Evolutionary conservation across 2,797 vertebrate species (phyloP).

Genomic region (Acestrorhynchus altus): DNA sequence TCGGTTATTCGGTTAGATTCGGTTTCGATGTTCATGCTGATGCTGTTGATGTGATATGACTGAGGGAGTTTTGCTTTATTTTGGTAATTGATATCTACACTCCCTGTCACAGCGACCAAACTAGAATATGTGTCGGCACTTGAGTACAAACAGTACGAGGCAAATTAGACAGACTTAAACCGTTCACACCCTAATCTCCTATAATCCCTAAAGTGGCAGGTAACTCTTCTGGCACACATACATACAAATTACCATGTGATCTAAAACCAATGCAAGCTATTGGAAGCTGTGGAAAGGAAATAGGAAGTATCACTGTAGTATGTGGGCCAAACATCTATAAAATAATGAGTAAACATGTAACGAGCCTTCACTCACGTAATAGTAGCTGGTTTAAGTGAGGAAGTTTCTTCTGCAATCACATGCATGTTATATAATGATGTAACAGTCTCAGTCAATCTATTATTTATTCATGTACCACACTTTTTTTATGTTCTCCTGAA

Average conservation of each 20-base stretch:
- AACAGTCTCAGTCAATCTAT: slow-evolving; percentile 24
- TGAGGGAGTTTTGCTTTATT: background rate
- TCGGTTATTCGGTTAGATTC: slow-evolving; percentile 8
- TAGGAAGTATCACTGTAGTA: slow-evolving; percentile 22
- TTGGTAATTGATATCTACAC: background rate
- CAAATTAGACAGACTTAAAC: slow-evolving; percentile 52
- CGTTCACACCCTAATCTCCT: slow-evolving; percentile 55
- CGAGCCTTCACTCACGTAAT: background rate
- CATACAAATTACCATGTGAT: slow-evolving; percentile 1
- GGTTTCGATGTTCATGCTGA: background rate
- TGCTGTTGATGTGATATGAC: background rate
- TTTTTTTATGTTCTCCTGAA: slow-evolving; percentile 47
- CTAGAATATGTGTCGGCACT: slow-evolving; percentile 17
- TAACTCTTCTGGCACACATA: slow-evolving; percentile 40
- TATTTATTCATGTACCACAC: slow-evolving; percentile 49
- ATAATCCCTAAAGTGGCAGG: slow-evolving; percentile 52
- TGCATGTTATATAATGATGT: slow-evolving; percentile 26
- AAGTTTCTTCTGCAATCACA: slow-evolving; percentile 10
- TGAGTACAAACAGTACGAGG: slow-evolving; percentile 50
- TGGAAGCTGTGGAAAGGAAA: slow-evolving; percentile 9
- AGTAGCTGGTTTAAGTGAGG: background rate
- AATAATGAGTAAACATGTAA: background rate
- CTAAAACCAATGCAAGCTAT: slow-evolving; percentile 14
- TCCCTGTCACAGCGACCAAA: background rate
- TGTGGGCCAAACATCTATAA: background rate